Evolutionary conservation across 30 jellyfish, hydroid and myxozoan genomes (phyloP).

Genomic region (Aurelia coerulea): DNA sequence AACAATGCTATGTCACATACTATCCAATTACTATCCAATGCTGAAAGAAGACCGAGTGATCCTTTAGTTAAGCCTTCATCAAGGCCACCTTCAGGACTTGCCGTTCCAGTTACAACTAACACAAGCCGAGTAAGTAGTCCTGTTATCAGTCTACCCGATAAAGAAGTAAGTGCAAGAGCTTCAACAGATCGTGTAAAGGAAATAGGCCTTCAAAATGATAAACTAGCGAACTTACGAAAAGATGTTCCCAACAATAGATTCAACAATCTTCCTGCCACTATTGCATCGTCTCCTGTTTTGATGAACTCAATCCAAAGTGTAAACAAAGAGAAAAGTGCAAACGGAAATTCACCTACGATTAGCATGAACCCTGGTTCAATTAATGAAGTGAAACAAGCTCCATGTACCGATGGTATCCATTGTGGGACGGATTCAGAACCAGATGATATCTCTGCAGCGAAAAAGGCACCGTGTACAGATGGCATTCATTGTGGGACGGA

Average conservation of each 20-base stretch:
- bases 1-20: too few species aligned
- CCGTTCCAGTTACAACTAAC: too few species aligned
- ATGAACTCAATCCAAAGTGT: background rate
- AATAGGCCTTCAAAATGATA: background rate
- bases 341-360: background rate
- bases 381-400: background rate
- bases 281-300: background rate
- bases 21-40: too few species aligned
- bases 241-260: background rate
- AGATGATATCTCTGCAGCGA: background rate
- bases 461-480: slow-evolving; percentile 42
- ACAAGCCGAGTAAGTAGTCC: too few species aligned
- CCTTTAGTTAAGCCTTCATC: too few species aligned
- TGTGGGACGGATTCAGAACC: slow-evolving; percentile 75
- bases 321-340: background rate
- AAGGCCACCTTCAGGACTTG: too few species aligned
- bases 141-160: too few species aligned
- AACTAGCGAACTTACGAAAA: background rate
- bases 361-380: background rate
- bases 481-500: slow-evolving; percentile 78
- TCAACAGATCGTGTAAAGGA: too few species aligned
- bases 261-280: background rate
- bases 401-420: slow-evolving; percentile 67
- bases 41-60: too few species aligned
- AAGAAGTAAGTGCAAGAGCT: too few species aligned